Percentiles rank a stretch among this genome's conserved stretches.
Conservation (phyloP, 2,888 invertebrate species). For the Scaptomyza reducta region DNA sequence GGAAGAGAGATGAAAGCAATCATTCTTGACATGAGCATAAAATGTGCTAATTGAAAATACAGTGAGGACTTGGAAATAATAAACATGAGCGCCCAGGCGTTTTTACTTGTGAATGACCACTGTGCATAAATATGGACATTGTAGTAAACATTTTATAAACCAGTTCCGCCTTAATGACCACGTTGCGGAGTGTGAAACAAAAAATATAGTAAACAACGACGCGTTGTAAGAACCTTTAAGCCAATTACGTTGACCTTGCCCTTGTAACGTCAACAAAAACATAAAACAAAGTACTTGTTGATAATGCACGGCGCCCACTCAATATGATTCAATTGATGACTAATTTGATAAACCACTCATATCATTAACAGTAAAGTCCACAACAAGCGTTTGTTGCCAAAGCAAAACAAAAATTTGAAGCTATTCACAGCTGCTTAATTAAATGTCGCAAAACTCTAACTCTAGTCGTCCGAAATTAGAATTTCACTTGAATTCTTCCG, state of each 20-base stretch:
- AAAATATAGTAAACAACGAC: conserved; percentile 43
- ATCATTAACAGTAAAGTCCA: conserved; percentile 6
- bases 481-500: no score
- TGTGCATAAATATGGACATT: background rate
- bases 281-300: conserved; percentile 22
- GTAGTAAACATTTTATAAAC: conserved; percentile 20
- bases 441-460: no score
- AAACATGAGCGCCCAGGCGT: background rate
- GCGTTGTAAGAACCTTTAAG: conserved; percentile 42
- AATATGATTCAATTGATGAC: conserved; percentile 21
- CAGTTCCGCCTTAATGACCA: conserved; percentile 55
- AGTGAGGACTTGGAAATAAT: background rate
- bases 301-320: conserved; percentile 3
- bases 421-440: no score
- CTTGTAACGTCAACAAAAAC: conserved; percentile 27
- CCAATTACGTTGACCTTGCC: conserved; percentile 50
- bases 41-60: conserved; percentile 11
- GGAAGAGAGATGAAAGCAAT: background rate
- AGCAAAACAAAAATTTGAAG: background rate
- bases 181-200: conserved; percentile 47
- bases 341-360: conserved; percentile 24
- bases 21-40: conserved; percentile 21
- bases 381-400: background rate
- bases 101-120: background rate
- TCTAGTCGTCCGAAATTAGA: no score